Evolutionary conservation across 1,140 invertebrate genomes (phyloP).

Genomic region (Mizuhopecten yessoensis): DNA sequence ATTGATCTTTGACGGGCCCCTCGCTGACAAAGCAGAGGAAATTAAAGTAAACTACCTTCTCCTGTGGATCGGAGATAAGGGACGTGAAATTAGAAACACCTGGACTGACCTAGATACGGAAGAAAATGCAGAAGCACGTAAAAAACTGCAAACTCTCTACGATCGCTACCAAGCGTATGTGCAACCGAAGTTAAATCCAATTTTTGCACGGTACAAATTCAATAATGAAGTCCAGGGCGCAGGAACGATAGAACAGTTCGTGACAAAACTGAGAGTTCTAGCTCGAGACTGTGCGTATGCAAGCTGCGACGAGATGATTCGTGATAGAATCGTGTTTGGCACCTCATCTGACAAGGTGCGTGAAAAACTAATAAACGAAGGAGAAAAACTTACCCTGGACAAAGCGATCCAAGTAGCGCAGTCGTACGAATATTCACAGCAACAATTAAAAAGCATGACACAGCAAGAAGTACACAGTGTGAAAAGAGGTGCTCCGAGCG

Average conservation of each 20-base stretch:
- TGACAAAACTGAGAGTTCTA: too few relatives aligned
- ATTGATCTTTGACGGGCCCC: background rate
- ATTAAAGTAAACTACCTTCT: background rate
- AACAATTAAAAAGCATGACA: conserved; percentile 58
- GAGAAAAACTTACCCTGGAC: conserved; percentile 58
- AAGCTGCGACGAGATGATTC: conserved; percentile 55
- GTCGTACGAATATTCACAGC: conserved; percentile 53
- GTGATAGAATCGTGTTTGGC: conserved; percentile 62
- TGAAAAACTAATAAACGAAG: conserved; percentile 67
- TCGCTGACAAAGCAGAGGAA: conserved; percentile 41
- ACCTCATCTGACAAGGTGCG: conserved; percentile 52
- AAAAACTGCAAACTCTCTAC: too few relatives aligned
- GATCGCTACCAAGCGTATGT: too few relatives aligned
- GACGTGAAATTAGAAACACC: background rate
- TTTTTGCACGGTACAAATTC: too few relatives aligned
- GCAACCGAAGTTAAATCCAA: too few relatives aligned
- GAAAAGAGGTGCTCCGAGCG: background rate
- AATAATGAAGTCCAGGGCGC: too few relatives aligned
- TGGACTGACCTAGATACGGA: conserved; percentile 46
- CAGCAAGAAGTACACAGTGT: conserved; percentile 28
- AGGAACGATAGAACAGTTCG: too few relatives aligned
- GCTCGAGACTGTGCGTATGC: too few relatives aligned
- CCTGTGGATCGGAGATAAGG: background rate
- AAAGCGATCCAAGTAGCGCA: conserved; percentile 62
- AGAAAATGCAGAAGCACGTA: too few relatives aligned